Evolutionary conservation across 2,113 vertebrate genomes (phyloP), one percentile per base, ranked within the genome.

Genomic region (Dascyllus trimaculatus): DNA sequence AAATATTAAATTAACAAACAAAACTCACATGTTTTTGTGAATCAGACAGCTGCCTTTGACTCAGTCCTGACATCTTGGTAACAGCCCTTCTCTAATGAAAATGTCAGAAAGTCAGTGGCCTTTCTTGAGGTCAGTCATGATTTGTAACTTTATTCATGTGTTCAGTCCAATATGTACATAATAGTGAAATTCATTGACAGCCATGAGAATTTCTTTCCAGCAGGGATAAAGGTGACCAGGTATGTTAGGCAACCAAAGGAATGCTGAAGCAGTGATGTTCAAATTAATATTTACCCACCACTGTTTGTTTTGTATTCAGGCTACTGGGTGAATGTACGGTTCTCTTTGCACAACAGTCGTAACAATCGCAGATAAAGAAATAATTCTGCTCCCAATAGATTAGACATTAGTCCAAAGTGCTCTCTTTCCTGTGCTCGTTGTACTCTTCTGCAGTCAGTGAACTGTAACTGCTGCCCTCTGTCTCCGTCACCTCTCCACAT

Each of bases 391-490:
- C 61, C 15, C 51, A 19, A 19, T 19, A 65, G 80, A 86, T 87
- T 82, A 74, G 21, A 70, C 72, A 82, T 75, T 61, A 65, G 70
- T 75, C 56, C 71, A 84, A 83, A 76, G 81, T 75, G 60, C 54
- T 60, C 65, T 49, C 26, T 38, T 64, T 19, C 60, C 35, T 56
- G 26, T 64, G 51, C 56, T 75, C 1, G 3, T 69, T 83, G 76
- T 25, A 25, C 81, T 64, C 32, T 71, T 40, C 25, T 66, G 46
- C 72, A 71, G 85, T 82, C 73, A 70, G 56, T 84, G 85, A 86
- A 82, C 80, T 83, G 63, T 87, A 69, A 84, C 83, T 53, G 22
- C 79, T 79, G 75, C 75, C 70, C 71, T 80, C 53, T 35, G 53
- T 76, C 73, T 61, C 32, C 3, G 15, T 81, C 77, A 80, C 49